phyloP scores from a whole-genome alignment of 2,888 invertebrate species.

The Deilephila elpenor region DNA sequence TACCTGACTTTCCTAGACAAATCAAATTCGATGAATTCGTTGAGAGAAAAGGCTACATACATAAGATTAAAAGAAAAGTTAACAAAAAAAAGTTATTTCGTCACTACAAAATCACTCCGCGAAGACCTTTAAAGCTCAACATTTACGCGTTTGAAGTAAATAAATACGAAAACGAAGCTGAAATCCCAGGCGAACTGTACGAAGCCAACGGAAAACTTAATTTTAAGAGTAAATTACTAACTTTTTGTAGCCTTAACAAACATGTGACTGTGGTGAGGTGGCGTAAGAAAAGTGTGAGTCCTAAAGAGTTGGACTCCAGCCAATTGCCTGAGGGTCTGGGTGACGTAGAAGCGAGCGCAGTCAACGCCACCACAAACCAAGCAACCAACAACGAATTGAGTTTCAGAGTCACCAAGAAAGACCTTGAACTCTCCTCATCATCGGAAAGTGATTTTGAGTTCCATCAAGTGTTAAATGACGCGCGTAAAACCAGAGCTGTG shows the following conservation, averaged over 20 bases:
- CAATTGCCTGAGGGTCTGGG: constrained; percentile 54
- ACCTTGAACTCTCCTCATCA: constrained; percentile 66
- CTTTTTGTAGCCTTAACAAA: constrained; percentile 46
- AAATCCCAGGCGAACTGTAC: constrained; percentile 51
- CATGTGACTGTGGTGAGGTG: constrained; percentile 55
- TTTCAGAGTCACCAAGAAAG: constrained; percentile 64
- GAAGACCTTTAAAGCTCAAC: constrained; percentile 39
- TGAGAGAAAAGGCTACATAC: constrained; percentile 64
- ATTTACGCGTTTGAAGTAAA: constrained; percentile 51
- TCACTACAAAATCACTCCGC: constrained; percentile 49
- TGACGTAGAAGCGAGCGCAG: constrained; percentile 48
- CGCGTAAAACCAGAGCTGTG: constrained; percentile 63
- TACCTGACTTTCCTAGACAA: constrained; percentile 79
- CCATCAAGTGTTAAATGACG: constrained; percentile 62
- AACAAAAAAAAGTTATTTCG: constrained; percentile 48
- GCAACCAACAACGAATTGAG: constrained; percentile 42
- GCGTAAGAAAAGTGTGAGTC: constrained; percentile 49
- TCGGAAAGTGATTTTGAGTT: constrained; percentile 70
- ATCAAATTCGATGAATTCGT: constrained; percentile 63
- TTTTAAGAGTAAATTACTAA: constrained; percentile 57
- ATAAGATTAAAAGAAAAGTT: constrained; percentile 53
- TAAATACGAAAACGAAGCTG: constrained; percentile 54
- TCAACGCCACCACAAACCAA: constrained; percentile 46
- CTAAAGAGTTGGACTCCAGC: constrained; percentile 45
- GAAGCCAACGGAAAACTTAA: constrained; percentile 60